Evolutionary conservation across 2,888 invertebrate genomes (phyloP).

Genomic region (Lymantria dispar): DNA sequence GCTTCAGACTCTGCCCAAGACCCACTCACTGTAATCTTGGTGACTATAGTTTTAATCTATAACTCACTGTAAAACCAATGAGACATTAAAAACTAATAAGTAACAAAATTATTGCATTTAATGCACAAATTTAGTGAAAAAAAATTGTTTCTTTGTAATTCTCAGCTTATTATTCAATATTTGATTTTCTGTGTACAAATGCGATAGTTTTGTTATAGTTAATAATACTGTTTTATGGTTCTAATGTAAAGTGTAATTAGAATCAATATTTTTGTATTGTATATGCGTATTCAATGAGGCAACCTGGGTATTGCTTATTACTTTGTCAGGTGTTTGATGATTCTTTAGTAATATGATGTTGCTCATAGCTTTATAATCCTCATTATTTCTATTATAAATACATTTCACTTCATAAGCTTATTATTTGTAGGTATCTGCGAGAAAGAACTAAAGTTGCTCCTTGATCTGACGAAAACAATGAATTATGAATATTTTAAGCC

Average conservation of each 20-base stretch:
- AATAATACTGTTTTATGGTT: conserved; percentile 19
- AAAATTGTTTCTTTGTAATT: conserved; percentile 1
- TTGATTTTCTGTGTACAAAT: conserved; percentile 17
- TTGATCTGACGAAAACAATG: conserved; percentile 28
- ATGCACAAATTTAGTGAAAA: not conserved
- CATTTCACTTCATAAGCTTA: not conserved
- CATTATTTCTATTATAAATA: not conserved
- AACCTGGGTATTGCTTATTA: conserved; percentile 58
- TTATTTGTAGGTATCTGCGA: conserved; percentile 28
- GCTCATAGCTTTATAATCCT: conserved; percentile 19
- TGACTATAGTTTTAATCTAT: conserved; percentile 52
- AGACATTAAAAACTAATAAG: conserved; percentile 42
- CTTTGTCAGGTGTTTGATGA: conserved; percentile 57
- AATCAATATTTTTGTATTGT: conserved; percentile 25
- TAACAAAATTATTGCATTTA: conserved; percentile 48
- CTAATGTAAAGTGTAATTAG: conserved; percentile 36
- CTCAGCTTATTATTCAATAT: conserved; percentile 1
- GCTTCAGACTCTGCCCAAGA: conserved; percentile 53
- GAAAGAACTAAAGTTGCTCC: conserved; percentile 35
- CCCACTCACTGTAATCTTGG: conserved; percentile 67
- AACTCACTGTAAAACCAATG: conserved; percentile 61
- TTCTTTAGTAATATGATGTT: conserved; percentile 73
- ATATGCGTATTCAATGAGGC: conserved; percentile 46
- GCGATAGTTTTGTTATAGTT: conserved; percentile 43
- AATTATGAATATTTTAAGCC: conserved; percentile 33